Evolutionary conservation across 2,797 vertebrate species (phyloP).

Genomic region (Rhinatrema bivittatum): DNA sequence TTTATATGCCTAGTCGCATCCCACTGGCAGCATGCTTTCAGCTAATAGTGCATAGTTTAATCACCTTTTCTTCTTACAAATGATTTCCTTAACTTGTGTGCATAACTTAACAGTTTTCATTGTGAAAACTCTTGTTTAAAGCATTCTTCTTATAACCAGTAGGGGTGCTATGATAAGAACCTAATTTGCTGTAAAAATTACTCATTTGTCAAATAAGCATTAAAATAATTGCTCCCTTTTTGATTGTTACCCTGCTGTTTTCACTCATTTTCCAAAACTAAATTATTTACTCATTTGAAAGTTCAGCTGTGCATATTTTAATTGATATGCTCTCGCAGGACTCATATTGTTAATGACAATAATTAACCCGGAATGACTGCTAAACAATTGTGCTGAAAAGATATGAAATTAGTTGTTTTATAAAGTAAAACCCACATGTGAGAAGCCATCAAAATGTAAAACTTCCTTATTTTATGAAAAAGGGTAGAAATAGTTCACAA

Average conservation of each 20-base stretch:
- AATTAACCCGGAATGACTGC: conserved; percentile 94
- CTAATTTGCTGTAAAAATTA: conserved; percentile 87
- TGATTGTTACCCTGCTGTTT: conserved; percentile 93
- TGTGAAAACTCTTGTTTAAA: conserved; percentile 56
- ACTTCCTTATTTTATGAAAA: conserved; percentile 58
- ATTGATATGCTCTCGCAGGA: conserved; percentile 87
- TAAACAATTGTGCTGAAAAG: conserved; percentile 87
- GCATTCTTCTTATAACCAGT: conserved; percentile 62
- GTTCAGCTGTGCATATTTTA: conserved; percentile 74
- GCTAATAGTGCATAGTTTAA: conserved; percentile 69
- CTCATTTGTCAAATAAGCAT: conserved; percentile 91
- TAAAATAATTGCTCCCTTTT: conserved; percentile 98
- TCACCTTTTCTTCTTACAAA: conserved; percentile 67
- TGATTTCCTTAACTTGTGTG: conserved; percentile 61
- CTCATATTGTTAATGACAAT: conserved; percentile 94
- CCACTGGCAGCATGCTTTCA: conserved; percentile 61
- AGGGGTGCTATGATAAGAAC: conserved; percentile 80
- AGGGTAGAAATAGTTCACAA: conserved; percentile 61
- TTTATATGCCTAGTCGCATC: conserved; percentile 70
- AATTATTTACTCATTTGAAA: conserved; percentile 88
- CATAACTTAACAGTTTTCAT: conserved; percentile 67
- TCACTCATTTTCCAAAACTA: conserved; percentile 86
- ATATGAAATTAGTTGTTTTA: conserved; percentile 61
- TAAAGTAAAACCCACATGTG: conserved; percentile 66
- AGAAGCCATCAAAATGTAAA: conserved; percentile 58